phyloP scores from a whole-genome alignment of 2,797 vertebrate species.

The Danio jaintianensis region DNA sequence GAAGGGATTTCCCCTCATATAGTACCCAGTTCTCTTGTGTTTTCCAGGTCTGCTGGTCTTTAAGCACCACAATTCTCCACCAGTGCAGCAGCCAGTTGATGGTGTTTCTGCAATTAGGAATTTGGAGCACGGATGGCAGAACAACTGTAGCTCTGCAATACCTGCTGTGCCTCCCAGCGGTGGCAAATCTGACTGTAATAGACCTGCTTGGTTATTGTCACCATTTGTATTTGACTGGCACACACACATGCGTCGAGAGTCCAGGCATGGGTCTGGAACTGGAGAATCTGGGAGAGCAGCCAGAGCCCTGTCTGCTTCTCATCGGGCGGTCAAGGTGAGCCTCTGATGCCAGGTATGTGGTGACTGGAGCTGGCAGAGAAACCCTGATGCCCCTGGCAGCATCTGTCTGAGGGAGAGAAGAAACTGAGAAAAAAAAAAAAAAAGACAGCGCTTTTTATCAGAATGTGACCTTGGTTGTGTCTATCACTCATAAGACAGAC shows the following conservation, averaged over 20 bases:
- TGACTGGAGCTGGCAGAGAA: slow-evolving; percentile 47
- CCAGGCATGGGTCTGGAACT: slow-evolving; percentile 29
- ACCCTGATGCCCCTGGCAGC: slow-evolving; percentile 29
- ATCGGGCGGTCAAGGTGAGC: slow-evolving; percentile 72
- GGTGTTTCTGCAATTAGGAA: slow-evolving; percentile 49
- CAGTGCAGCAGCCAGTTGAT: slow-evolving; percentile 20
- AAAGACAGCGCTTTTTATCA: slow-evolving; percentile 53
- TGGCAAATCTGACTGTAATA: slow-evolving; percentile 54
- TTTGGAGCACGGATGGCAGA: slow-evolving; percentile 49
- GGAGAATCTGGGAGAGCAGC: slow-evolving; percentile 55
- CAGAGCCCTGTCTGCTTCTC: slow-evolving; percentile 40
- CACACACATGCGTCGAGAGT: slow-evolving; percentile 16
- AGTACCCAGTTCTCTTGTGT: slow-evolving; percentile 12
- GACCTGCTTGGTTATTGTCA: slow-evolving; percentile 45
- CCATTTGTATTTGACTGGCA: slow-evolving; percentile 53
- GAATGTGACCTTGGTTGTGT: slow-evolving; percentile 70
- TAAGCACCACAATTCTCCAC: slow-evolving; percentile 21
- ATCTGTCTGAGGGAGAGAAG: slow-evolving; percentile 44
- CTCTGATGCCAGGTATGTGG: slow-evolving; percentile 57
- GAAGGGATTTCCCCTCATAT: background rate
- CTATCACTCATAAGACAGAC: slow-evolving; percentile 68
- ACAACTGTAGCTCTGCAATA: slow-evolving; percentile 30
- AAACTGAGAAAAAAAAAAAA: slow-evolving; percentile 2
- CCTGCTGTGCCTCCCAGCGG: slow-evolving; percentile 47
- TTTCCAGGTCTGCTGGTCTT: slow-evolving; percentile 31